Conservation (phyloP, 1,140 invertebrate species). For the Fopius arisanus region DNA sequence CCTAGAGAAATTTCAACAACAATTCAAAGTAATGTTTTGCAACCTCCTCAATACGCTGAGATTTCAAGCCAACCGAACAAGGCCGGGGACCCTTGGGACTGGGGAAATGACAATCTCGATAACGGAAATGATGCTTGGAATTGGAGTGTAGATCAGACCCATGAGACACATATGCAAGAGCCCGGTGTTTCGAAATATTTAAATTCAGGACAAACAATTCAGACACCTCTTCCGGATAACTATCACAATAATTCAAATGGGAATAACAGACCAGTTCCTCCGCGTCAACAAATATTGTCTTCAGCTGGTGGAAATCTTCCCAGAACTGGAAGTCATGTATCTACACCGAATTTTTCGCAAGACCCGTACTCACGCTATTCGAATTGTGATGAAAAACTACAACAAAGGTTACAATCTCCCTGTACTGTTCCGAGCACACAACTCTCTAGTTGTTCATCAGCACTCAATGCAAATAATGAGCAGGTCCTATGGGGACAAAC, state of each 20-base stretch:
- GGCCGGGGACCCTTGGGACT: conserved; percentile 53
- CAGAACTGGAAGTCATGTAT: conserved; percentile 37
- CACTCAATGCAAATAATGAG: conserved; percentile 24
- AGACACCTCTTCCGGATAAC: conserved; percentile 45
- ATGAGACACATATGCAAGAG: conserved; percentile 42
- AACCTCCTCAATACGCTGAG: conserved; percentile 2
- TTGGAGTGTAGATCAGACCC: conserved; percentile 58
- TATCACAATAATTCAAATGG: conserved; percentile 59
- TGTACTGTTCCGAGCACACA: conserved; percentile 40
- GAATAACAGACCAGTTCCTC: conserved; percentile 41
- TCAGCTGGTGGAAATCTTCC: conserved; percentile 32
- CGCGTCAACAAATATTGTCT: conserved; percentile 38
- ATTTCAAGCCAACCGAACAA: conserved; percentile 45
- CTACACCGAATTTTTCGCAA: conserved; percentile 37
- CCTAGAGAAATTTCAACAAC: conserved; percentile 26
- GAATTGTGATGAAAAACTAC: conserved; percentile 51
- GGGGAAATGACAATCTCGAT: conserved; percentile 47
- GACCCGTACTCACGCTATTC: conserved; percentile 45
- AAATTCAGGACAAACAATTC: conserved; percentile 45
- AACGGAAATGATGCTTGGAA: conserved; percentile 61
- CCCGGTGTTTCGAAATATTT: conserved; percentile 35
- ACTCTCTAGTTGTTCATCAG: conserved; percentile 16
- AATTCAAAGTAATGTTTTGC: conserved; percentile 34
- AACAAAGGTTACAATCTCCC: conserved; percentile 37
- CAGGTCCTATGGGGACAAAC: conserved; percentile 44